phyloP scores from a whole-genome alignment of 2,113 vertebrate species.

The Aspidoscelis tigris region DNA sequence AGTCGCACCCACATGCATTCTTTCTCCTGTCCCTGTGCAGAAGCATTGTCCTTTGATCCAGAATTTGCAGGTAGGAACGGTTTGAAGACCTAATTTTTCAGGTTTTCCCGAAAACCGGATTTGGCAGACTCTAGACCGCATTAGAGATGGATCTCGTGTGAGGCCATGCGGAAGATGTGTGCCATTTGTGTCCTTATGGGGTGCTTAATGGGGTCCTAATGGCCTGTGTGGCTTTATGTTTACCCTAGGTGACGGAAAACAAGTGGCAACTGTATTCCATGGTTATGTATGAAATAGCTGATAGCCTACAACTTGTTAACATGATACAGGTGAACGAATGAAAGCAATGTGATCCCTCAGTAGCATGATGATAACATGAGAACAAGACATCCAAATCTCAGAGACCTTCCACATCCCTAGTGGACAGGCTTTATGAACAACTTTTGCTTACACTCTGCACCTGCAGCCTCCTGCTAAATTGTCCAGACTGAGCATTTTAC shows the following conservation, averaged over 20 bases:
- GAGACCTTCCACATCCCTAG: constrained; percentile 35
- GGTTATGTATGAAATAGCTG: constrained; percentile 36
- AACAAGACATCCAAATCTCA: constrained; percentile 45
- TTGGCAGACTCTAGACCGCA: too few relatives aligned
- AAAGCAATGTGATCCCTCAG: constrained; percentile 66
- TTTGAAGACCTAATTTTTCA: too few relatives aligned
- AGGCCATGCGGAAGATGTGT: too few relatives aligned
- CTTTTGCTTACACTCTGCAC: constrained; percentile 57
- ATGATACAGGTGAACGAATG: constrained; percentile 51
- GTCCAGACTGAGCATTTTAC: constrained; percentile 81
- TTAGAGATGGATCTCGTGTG: too few relatives aligned
- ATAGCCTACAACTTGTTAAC: constrained; percentile 50
- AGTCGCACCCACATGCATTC: too few relatives aligned
- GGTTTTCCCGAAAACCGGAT: too few relatives aligned
- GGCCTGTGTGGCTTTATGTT: neutral
- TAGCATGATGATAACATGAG: constrained; percentile 54
- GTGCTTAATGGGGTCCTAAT: too few relatives aligned
- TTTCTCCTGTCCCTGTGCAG: too few relatives aligned
- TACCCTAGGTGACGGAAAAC: neutral
- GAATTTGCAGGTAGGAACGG: too few relatives aligned
- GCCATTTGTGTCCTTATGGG: too few relatives aligned
- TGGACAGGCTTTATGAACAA: constrained; percentile 46
- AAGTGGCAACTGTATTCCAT: constrained; percentile 16
- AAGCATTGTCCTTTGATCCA: too few relatives aligned
- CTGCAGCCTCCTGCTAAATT: constrained; percentile 64